Base-by-base conservation (phyloP, 2,888 invertebrate genomes). In the Empis livida region DNA sequence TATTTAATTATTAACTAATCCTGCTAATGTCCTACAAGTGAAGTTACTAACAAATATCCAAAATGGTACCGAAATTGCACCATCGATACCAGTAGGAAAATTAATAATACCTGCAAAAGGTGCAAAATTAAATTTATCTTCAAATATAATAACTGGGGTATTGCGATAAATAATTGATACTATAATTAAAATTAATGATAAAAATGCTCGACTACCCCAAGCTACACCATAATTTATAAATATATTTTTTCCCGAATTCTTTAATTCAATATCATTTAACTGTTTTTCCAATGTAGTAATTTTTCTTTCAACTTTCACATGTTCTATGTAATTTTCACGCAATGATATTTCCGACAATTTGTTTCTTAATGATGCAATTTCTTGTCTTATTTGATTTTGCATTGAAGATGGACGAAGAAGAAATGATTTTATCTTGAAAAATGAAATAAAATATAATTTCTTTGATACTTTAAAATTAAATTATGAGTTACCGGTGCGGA, bases 11-110 rank as follows among this genome's bases (percentile, higher is more conserved):
- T 32, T 20, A 5, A 20, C 20, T 9, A 27, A 27, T 27, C 23
- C 23, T 3, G 41, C 41, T 9, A 41, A 9, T 13, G 20, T n/a
- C 4, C 41, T 41, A 3, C 6, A 66, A 5, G 71, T 65, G 39
- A 70, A 63, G 55, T 71, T 71, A 57, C 71, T 72, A 11, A 73
- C 71, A 48, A 74, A 61, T 1, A 72, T 64, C 74, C 75, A 75
- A 50, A 71, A 67, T 45, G 74, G 75, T 46, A 73, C 70, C 1
- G 75, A 75, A 39, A 75, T 65, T 3, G 67, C 66, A 57, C 73
- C 73, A 2, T 57, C 55, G n/a, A 67, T 55, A 10, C 67, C 68
- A 44, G 72, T 71, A 11, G 75, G 75, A 60, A 71, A 75, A 3
- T 70, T 69, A 16, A 75, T 65, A 6, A 75, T 49, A 5, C 62